These are phyloP conservation scores for Archivesica marissinica DNA, from an alignment of 1,140 invertebrate genomes.

Conservation along the genomic window DNA sequence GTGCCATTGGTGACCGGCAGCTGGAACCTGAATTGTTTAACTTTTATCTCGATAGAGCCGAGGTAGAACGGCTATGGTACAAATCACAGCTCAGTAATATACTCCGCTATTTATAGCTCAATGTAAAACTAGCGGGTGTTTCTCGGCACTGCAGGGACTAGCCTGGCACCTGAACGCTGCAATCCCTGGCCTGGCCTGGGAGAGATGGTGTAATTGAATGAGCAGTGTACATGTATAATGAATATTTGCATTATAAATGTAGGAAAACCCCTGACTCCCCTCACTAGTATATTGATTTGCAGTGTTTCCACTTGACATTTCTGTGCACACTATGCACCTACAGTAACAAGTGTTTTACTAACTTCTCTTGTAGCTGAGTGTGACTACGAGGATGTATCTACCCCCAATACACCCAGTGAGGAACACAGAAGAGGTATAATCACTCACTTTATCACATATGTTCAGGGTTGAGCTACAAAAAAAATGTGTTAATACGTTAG, in stretches of 20 bases:
- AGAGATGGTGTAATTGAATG: not conserved
- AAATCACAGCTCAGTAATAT: too few species aligned
- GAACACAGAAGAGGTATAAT: constrained; percentile 56
- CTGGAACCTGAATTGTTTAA: too few species aligned
- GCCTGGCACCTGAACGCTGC: too few species aligned
- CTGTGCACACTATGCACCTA: not conserved
- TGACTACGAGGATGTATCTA: constrained; percentile 32
- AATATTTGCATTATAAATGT: not conserved
- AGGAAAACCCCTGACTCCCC: not conserved
- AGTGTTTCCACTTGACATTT: not conserved
- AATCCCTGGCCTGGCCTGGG: not conserved
- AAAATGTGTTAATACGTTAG: too few species aligned
- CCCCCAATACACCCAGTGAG: constrained; percentile 28
- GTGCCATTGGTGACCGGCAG: too few species aligned
- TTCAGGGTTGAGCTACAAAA: too few species aligned
- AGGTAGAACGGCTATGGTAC: too few species aligned
- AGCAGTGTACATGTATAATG: not conserved
- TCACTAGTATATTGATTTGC: constrained; percentile 15
- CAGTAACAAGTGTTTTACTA: constrained; percentile 53
- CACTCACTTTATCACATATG: too few species aligned
- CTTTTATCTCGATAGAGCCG: too few species aligned
- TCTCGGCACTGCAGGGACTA: too few species aligned
- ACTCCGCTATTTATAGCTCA: too few species aligned
- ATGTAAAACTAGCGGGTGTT: too few species aligned
- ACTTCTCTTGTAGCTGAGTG: constrained; percentile 51